These are phyloP conservation scores for Gambusia holbrooki DNA, from an alignment of 2,113 vertebrate species.

Conservation along the genomic window DNA sequence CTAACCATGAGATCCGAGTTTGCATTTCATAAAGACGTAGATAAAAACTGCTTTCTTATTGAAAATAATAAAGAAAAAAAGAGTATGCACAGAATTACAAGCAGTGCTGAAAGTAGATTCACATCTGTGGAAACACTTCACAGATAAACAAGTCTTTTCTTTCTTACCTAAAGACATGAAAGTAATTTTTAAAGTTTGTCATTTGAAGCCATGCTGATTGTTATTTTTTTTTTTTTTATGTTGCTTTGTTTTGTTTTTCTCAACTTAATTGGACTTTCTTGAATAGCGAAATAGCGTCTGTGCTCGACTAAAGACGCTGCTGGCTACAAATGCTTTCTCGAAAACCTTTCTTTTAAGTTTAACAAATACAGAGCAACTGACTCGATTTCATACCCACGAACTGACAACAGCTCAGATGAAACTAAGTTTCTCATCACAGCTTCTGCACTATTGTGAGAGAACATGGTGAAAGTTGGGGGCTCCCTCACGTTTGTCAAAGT, in stretches of 20 bases:
- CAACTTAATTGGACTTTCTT: constrained; percentile 56
- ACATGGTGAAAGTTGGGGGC: too few relatives aligned
- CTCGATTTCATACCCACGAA: constrained; percentile 49
- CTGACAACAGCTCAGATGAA: constrained; percentile 24
- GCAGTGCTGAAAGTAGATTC: not conserved
- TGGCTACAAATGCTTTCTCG: constrained; percentile 28
- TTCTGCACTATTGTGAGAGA: not conserved
- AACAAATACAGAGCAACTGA: constrained; percentile 31
- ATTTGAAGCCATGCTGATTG: constrained; percentile 43
- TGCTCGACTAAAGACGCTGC: constrained; percentile 42
- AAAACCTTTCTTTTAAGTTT: constrained; percentile 16
- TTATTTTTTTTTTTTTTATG: constrained; percentile 26
- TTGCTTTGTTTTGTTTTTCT: not conserved
- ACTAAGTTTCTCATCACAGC: not conserved
- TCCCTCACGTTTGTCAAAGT: too few relatives aligned
- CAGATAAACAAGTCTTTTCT: constrained; percentile 26
- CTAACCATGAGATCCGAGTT: not conserved
- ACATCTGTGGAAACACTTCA: not conserved
- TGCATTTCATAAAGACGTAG: not conserved
- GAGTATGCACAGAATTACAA: constrained; percentile 9
- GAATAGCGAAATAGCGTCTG: constrained; percentile 59
- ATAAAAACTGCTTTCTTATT: not conserved
- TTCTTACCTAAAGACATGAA: constrained; percentile 25
- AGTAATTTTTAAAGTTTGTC: constrained; percentile 39
- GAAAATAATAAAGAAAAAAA: not conserved